These are phyloP conservation scores for Gavialis gangeticus DNA, from an alignment of 2,113 vertebrate species.

Conservation along the genomic window DNA sequence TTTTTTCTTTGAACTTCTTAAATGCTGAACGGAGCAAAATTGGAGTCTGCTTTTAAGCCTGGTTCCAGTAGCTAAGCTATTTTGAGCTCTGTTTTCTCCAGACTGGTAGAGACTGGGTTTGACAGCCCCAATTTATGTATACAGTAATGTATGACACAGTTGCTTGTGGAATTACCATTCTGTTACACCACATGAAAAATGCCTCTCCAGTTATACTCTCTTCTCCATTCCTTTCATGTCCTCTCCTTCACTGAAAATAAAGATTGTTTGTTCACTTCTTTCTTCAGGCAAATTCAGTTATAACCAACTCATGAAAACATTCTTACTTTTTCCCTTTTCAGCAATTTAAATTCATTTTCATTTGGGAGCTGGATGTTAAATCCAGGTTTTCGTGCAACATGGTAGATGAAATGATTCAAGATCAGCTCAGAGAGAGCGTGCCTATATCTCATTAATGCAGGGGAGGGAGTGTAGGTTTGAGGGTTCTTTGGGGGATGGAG, in stretches of 20 bases:
- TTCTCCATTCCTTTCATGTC: background rate
- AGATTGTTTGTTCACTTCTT: background rate
- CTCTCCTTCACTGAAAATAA: background rate
- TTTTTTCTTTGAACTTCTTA: background rate
- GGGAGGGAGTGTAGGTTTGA: no score
- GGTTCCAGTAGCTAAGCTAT: background rate
- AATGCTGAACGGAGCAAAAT: background rate
- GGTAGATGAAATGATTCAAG: no score
- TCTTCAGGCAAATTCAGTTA: background rate
- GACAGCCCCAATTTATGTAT: background rate
- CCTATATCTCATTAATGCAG: no score
- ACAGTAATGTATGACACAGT: background rate
- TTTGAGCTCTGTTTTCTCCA: background rate
- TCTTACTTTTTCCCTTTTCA: background rate
- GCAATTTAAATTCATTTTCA: background rate
- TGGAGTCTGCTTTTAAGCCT: background rate
- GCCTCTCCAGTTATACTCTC: background rate
- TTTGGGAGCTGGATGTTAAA: background rate
- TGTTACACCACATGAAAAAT: background rate
- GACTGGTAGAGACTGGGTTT: background rate
- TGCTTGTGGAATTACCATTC: background rate
- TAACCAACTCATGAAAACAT: background rate
- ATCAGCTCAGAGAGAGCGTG: no score
- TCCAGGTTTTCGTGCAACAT: no score
- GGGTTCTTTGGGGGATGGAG: no score